phyloP scores from a whole-genome alignment of 2,113 vertebrate species.

The Macquaria ambigua region DNA sequence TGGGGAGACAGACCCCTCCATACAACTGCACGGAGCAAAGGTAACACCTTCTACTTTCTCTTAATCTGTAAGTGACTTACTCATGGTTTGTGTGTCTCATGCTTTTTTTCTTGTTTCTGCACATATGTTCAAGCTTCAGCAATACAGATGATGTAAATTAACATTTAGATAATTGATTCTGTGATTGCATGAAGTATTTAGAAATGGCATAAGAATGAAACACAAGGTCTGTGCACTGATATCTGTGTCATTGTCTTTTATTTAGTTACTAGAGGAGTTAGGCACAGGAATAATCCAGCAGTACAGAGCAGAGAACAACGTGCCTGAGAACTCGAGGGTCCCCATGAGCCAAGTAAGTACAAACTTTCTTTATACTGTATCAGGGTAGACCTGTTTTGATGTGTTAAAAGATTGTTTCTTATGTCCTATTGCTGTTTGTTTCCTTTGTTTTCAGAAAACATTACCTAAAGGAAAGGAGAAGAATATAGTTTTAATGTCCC shows the following conservation, averaged over 20 bases:
- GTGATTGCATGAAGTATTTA: neutral
- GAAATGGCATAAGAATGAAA: neutral
- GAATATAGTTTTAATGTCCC: neutral
- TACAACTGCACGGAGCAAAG: conserved; percentile 96
- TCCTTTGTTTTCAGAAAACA: neutral
- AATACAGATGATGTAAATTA: neutral
- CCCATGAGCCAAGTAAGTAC: conserved; percentile 85
- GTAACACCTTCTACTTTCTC: conserved; percentile 75
- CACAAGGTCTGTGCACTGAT: neutral
- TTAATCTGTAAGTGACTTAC: neutral
- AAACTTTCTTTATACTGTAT: too few species aligned
- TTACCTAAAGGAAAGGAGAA: neutral
- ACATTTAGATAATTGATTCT: neutral
- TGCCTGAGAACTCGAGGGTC: conserved; percentile 81
- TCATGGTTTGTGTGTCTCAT: neutral
- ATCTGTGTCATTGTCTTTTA: neutral
- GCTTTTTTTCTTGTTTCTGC: neutral
- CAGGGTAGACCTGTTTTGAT: too few species aligned
- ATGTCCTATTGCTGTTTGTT: neutral
- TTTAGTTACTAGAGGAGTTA: conserved; percentile 94
- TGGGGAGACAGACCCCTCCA: conserved; percentile 89
- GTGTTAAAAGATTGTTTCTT: too few species aligned
- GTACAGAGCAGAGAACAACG: conserved; percentile 86
- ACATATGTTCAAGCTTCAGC: neutral
- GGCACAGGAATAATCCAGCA: conserved; percentile 93